Percentiles rank a stretch among this genome's conserved stretches.
These are phyloP conservation scores for Diadophis punctatus DNA, from an alignment of 2,113 vertebrate genomes.

Conservation along the genomic window DNA sequence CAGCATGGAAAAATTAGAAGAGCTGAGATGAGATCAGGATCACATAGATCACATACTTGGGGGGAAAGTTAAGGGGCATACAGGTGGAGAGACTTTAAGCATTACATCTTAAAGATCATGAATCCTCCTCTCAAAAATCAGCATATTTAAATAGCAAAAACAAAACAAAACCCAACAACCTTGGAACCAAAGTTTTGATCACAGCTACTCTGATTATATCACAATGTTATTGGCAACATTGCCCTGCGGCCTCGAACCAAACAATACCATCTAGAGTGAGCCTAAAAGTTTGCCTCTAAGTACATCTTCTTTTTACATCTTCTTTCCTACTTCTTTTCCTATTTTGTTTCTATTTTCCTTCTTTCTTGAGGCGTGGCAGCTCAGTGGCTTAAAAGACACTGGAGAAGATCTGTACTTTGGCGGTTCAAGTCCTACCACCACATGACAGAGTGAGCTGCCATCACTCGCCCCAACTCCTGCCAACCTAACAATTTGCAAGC, in stretches of 20 bases:
- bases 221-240: background rate
- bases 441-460: background rate
- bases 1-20: background rate
- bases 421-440: background rate
- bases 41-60: background rate
- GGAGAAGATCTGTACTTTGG: background rate
- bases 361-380: background rate
- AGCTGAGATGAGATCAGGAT: background rate
- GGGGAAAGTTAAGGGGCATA: background rate
- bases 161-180: no score
- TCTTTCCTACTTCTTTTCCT: background rate
- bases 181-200: background rate
- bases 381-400: background rate
- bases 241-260: background rate
- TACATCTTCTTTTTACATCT: background rate
- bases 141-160: background rate
- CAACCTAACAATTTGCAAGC: background rate
- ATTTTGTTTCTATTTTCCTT: background rate
- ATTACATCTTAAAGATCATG: background rate
- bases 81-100: background rate
- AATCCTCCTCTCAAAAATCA: background rate
- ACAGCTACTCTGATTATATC: background rate
- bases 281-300: background rate
- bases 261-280: background rate
- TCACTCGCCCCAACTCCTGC: background rate